phyloP scores from a whole-genome alignment of 1,140 invertebrate genomes.

The Apis mellifera region DNA sequence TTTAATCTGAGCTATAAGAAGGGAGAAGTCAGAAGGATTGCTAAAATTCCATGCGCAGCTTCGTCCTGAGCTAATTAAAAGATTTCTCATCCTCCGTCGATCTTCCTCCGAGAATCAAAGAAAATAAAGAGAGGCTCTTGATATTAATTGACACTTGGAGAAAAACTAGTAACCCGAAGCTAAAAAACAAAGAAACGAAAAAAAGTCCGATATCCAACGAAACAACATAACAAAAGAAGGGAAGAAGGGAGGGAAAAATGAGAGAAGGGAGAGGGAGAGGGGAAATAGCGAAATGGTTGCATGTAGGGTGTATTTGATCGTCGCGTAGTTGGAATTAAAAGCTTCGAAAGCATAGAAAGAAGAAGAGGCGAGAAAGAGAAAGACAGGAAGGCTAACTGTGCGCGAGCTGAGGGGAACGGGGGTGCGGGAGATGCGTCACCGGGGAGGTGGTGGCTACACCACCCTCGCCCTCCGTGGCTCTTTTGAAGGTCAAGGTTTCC shows the following conservation, averaged over 20 bases:
- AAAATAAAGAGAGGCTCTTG: not conserved
- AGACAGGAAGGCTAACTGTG: slow-evolving; percentile 38
- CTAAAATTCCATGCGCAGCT: not conserved
- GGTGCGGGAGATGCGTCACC: slow-evolving; percentile 53
- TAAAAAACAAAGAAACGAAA: slow-evolving; percentile 4
- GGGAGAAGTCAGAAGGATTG: not conserved
- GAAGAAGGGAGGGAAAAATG: not conserved
- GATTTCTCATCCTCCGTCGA: too few species aligned
- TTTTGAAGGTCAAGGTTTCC: slow-evolving; percentile 79
- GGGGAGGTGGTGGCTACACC: slow-evolving; percentile 60
- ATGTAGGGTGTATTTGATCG: not conserved
- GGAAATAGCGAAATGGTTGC: not conserved
- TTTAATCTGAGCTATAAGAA: not conserved
- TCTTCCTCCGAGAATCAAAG: not conserved
- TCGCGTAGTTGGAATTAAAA: slow-evolving; percentile 35
- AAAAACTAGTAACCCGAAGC: not conserved
- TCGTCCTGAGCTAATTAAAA: not conserved
- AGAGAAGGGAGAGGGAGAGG: not conserved
- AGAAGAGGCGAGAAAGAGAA: slow-evolving; percentile 10
- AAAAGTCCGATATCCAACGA: not conserved
- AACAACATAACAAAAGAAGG: not conserved
- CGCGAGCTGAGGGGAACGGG: slow-evolving; percentile 25
- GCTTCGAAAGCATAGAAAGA: slow-evolving; percentile 4
- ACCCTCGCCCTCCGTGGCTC: slow-evolving; percentile 66
- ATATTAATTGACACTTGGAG: not conserved